Conservation (phyloP, 2,888 invertebrate species). For the Ennomos quercinarius region DNA sequence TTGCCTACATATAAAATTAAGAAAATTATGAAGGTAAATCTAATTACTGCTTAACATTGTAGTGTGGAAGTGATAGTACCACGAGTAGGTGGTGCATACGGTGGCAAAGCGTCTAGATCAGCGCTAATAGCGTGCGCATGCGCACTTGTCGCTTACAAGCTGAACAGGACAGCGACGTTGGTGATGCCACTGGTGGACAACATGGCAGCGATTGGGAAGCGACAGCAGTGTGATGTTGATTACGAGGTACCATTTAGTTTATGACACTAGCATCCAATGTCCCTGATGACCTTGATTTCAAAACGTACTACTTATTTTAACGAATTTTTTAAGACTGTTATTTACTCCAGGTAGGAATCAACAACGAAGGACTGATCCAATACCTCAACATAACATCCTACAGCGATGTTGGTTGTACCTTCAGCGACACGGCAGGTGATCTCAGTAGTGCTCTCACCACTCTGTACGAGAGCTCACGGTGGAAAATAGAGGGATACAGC, state of each 20-base stretch:
- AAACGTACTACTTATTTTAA: background rate
- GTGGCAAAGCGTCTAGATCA: conserved; percentile 90
- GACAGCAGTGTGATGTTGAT: conserved; percentile 74
- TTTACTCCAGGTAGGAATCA: conserved; percentile 76
- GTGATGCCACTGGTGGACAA: conserved; percentile 87
- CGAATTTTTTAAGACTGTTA: too few relatives aligned
- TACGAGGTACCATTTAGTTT: conserved; percentile 74
- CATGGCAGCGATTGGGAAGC: conserved; percentile 86
- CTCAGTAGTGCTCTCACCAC: conserved; percentile 60
- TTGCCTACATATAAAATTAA: too few relatives aligned
- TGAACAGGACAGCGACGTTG: conserved; percentile 87
- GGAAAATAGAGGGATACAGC: conserved; percentile 76
- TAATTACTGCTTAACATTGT: conserved; percentile 27
- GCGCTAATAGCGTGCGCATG: conserved; percentile 86
- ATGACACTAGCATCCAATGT: too few relatives aligned
- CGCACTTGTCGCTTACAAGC: conserved; percentile 87
- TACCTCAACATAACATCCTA: conserved; percentile 78
- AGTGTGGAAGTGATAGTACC: conserved; percentile 90
- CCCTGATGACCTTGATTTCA: background rate
- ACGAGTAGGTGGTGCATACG: conserved; percentile 93
- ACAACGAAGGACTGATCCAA: conserved; percentile 84
- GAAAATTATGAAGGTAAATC: background rate
- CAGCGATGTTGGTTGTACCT: conserved; percentile 66
- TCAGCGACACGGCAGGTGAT: conserved; percentile 65
- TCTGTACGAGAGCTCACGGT: conserved; percentile 83